Evolutionary conservation across 2,113 vertebrate genomes (phyloP), one percentile per base, ranked within the genome.

Genomic region (Percopsis transmontana): DNA sequence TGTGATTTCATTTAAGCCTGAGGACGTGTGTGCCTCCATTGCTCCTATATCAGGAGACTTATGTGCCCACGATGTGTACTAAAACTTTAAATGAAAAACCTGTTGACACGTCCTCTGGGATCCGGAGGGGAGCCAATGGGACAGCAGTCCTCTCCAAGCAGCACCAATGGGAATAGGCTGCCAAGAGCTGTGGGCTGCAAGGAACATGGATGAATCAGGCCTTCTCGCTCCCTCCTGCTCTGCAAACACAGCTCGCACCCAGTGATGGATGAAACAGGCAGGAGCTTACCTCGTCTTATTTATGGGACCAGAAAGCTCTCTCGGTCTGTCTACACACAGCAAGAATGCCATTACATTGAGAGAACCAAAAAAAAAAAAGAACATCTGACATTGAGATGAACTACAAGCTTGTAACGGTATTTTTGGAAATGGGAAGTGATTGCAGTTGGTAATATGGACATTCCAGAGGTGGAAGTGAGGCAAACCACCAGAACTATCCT

Each of bases 211-310:
- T 76, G 82, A 71, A 80, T 81, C 82, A 68, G 41, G 23, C 60
- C 78, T 62, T 56, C 74, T 45, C 44, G 14, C 73, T 73, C 77
- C 81, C 67, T 72, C 72, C 81, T 55, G 66, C 64, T 87, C 74
- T 27, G 73, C 81, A 84, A 87, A 87, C 86, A 85, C 72, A 82
- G 40, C 77, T 76, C 66, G 62, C 68, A 71, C 47, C 48, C 81
- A 12, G 76, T 89, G 89, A 90, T 89, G 86, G 85, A 87, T 88
- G 89, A 84, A 90, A 82, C 89, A 89, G 89, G 83, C 85, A 18
- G 58, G 73, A 76, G 68, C 48, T 74, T 64, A 76, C 83, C 72
- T 71, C 66, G 68, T 1, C 62, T 89, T 86, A 88, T 89, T 90
- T 90, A 89, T 89, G 89, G 78, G 70, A 80, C 73, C 73, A 75